Conservation (phyloP, 2,113 vertebrate genomes). For the Tapirus terrestris region DNA sequence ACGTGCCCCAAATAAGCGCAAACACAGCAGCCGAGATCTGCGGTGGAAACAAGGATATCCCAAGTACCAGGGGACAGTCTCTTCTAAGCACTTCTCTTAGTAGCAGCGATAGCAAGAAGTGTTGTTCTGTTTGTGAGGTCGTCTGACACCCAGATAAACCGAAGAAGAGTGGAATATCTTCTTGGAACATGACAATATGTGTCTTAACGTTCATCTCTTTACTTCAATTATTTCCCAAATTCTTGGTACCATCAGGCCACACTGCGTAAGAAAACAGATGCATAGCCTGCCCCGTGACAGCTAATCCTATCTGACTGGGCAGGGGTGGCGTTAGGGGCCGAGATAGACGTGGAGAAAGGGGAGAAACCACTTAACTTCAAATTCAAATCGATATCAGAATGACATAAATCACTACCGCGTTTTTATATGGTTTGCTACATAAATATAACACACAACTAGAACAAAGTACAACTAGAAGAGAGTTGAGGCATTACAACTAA, state of each 20-base stretch:
- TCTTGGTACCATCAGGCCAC: conserved; percentile 57
- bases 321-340: no score
- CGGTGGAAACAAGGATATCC: conserved; percentile 58
- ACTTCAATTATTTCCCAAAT: conserved; percentile 85
- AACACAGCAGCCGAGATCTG: conserved; percentile 55
- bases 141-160: conserved; percentile 32
- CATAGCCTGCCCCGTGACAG: not conserved
- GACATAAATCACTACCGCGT: not conserved
- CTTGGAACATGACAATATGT: conserved; percentile 83
- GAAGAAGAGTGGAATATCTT: conserved; percentile 58
- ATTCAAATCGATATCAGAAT: conserved; percentile 36
- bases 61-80: conserved; percentile 65
- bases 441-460: not conserved
- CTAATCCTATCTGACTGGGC: not conserved
- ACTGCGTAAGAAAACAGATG: not conserved
- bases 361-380: not conserved
- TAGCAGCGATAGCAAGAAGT: not conserved
- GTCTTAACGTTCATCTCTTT: conserved; percentile 86
- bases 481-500: not conserved
- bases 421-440: not conserved
- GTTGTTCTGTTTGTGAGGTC: not conserved
- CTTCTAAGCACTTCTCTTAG: conserved; percentile 62
- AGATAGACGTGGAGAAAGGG: not conserved
- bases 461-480: not conserved
- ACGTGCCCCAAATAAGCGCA: conserved; percentile 44